Base-by-base conservation (phyloP, 2,888 invertebrate genomes). In the Coleophora flavipennella region DNA sequence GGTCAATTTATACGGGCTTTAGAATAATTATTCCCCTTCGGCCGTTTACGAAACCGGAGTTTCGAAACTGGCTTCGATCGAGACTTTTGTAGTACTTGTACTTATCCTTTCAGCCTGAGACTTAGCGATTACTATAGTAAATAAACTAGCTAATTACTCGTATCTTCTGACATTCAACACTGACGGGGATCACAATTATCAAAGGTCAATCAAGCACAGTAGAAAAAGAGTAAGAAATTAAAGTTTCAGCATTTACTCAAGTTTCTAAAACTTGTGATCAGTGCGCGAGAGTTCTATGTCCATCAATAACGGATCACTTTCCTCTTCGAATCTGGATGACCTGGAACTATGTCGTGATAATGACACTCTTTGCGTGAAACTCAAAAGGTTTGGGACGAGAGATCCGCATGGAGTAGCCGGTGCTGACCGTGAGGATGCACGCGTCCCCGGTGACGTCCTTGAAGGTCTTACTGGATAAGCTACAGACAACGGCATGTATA, bases 341-440 rank as follows among this genome's bases (percentile, higher is more conserved):
- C 69, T 60, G 7, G 84, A 81, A 44, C 84, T 80, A 47, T 76
- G 78, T 41, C 87, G 78, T 27, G 87, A 86, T 7, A 77, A 75
- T 8, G 83, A 77, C 1, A 81, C 71, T 45, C 86, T 74, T 41
- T 87, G 86, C n/a, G 87, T 73, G 33, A 90, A 87, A 11, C 89
- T 89, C 48, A 90, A 83, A 2, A 87, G 67, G 51, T 84, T 87
- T 8, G 92, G 91, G 11, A 90, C 89, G 39, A 90, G 77, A 78
- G 88, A 89, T 27, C 91, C 90, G 47, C 90, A 90, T 0, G 94
- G 94, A 0, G 93, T 94, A 2, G 91, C 92, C 1, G 94, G 94
- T 0, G 94, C 94, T 0, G 93, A 93, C 14, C 92, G 79, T 0
- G 93, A 92, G 7, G 92, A 80, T 81, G 90, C 90, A 33, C 90